These are phyloP conservation scores for Solea senegalensis DNA, from an alignment of 2,113 vertebrate genomes.

Conservation along the genomic window DNA sequence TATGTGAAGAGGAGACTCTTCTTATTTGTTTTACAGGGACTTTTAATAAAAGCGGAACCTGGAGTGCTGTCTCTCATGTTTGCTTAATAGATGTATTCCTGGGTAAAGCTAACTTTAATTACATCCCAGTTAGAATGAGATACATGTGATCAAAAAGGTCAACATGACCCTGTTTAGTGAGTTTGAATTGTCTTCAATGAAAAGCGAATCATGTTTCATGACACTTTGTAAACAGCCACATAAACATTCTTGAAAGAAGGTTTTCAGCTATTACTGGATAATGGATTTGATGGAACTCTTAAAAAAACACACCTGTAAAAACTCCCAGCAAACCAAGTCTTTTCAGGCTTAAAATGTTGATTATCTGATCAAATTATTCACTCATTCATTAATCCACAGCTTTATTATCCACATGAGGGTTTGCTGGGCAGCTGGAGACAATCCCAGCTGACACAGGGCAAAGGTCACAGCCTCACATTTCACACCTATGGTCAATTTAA, in stretches of 20 bases:
- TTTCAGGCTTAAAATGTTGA: not conserved
- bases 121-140: not conserved
- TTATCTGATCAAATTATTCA: no score
- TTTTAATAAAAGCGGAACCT: not conserved
- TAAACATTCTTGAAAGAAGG: not conserved
- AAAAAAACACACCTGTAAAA: no score
- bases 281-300: no score
- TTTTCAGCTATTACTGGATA: no score
- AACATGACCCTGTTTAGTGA: not conserved
- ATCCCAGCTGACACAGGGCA: no score
- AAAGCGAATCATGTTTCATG: constrained; percentile 5
- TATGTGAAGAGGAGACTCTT: no score
- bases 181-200: not conserved
- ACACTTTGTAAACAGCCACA: not conserved
- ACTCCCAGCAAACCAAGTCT: not conserved
- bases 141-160: not conserved
- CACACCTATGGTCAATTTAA: no score
- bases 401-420: no score
- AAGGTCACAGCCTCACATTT: no score
- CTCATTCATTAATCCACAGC: no score
- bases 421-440: no score
- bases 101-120: constrained; percentile 21
- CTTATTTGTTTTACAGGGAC: no score
- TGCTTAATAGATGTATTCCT: constrained; percentile 7
- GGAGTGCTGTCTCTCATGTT: not conserved